A percentile compares a stretch with the other conserved stretches of the same genome.
Conservation (phyloP, 1,140 invertebrate species). For the Elysia chlorotica region DNA sequence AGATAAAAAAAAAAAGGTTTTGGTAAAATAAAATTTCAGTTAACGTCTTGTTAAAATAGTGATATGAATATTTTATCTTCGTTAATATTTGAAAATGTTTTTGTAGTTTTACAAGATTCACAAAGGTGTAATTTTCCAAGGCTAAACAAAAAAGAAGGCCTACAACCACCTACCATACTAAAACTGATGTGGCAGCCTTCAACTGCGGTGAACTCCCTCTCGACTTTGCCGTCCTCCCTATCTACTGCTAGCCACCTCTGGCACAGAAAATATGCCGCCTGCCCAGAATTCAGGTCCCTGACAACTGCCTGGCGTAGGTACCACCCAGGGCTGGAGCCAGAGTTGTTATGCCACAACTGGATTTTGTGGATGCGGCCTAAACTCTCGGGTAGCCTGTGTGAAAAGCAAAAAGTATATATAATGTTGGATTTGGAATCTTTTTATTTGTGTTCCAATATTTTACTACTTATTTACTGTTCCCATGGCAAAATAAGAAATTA, state of each 20-base stretch:
- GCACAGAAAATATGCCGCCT: slow-evolving; percentile 57
- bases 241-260: slow-evolving; percentile 62
- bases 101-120: too few relatives aligned
- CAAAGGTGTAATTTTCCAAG: too few relatives aligned
- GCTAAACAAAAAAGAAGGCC: too few relatives aligned
- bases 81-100: not conserved
- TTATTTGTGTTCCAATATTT: too few relatives aligned
- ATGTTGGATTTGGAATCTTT: too few relatives aligned
- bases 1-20: too few relatives aligned
- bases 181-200: slow-evolving; percentile 53
- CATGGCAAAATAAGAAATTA: too few relatives aligned
- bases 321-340: slow-evolving; percentile 55
- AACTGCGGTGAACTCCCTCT: slow-evolving; percentile 55
- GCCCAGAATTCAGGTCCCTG: slow-evolving; percentile 51
- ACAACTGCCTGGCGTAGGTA: slow-evolving; percentile 57
- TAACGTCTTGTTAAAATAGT: not conserved
- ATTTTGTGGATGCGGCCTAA: slow-evolving; percentile 57
- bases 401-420: slow-evolving; percentile 8
- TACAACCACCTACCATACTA: slow-evolving; percentile 47
- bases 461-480: too few relatives aligned
- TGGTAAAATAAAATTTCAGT: not conserved
- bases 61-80: not conserved
- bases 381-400: slow-evolving; percentile 53
- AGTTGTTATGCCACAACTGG: slow-evolving; percentile 62
- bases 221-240: slow-evolving; percentile 62